These are phyloP conservation scores for Orthosia gracilis DNA, from an alignment of 2,888 invertebrate genomes.

Conservation along the genomic window DNA sequence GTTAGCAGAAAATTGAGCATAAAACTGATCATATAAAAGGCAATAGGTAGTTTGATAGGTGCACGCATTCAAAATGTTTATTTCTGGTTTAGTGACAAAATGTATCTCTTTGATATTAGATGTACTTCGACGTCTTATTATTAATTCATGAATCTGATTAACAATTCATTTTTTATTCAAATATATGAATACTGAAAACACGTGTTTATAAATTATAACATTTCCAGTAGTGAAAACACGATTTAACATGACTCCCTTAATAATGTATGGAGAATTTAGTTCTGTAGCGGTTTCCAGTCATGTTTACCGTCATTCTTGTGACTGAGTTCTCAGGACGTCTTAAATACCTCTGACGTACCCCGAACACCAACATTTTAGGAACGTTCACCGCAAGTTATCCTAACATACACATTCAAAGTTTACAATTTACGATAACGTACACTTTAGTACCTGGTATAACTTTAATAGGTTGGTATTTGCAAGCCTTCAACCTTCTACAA, in stretches of 20 bases:
- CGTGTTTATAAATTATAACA: background rate
- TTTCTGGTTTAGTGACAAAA: background rate
- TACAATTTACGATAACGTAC: slow-evolving; percentile 10
- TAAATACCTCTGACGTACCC: slow-evolving; percentile 31
- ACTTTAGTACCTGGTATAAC: slow-evolving; percentile 1
- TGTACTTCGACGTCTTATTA: background rate
- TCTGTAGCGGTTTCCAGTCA: slow-evolving; percentile 19
- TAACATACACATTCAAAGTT: slow-evolving; percentile 9
- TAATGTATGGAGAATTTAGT: slow-evolving; percentile 20
- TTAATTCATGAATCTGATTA: background rate
- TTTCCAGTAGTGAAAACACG: background rate
- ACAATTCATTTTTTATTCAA: background rate
- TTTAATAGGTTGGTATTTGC: slow-evolving; percentile 1
- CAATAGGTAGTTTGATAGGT: too few species aligned
- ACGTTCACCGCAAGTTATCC: slow-evolving; percentile 38
- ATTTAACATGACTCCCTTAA: background rate
- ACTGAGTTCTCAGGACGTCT: slow-evolving; percentile 22
- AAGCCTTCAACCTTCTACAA: background rate
- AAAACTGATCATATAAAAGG: background rate
- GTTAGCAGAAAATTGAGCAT: background rate
- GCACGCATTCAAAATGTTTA: background rate
- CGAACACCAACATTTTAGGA: slow-evolving; percentile 40
- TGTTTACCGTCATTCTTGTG: slow-evolving; percentile 19
- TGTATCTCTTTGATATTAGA: too few species aligned
- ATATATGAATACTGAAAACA: too few species aligned